A percentile compares a stretch with the other conserved stretches of the same genome.
Conservation (phyloP, 2,797 vertebrate species). For the Microhierax caerulescens region DNA sequence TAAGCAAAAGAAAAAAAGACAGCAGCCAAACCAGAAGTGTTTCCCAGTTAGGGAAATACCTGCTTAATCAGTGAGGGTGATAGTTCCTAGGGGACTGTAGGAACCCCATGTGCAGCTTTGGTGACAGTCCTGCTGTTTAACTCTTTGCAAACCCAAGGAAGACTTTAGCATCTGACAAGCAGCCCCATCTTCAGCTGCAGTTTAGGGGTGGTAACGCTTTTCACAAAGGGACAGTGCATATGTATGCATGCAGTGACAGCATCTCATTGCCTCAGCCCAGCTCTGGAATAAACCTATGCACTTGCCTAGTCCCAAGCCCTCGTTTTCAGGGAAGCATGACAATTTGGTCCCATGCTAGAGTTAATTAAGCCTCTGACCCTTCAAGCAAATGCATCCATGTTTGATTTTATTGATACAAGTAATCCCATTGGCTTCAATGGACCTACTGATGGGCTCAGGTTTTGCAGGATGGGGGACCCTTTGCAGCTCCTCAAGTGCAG, state of each 20-base stretch:
- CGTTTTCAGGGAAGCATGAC: rapidly evolving
- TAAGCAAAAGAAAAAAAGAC: not conserved
- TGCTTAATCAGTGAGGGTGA: not conserved
- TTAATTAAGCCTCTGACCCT: not conserved
- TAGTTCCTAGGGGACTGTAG: not conserved
- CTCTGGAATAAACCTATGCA: rapidly evolving
- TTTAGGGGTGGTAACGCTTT: rapidly evolving
- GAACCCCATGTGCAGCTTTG: not conserved
- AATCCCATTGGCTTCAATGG: rapidly evolving
- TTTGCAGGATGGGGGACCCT: not conserved
- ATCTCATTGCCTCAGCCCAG: not conserved
- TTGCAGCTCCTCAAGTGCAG: not conserved
- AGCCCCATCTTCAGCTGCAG: not conserved
- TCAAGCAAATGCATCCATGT: rapidly evolving
- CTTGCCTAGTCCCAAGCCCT: not conserved
- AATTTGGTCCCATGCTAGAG: not conserved
- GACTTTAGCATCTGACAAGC: rapidly evolving
- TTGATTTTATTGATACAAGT: not conserved
- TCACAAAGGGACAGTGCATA: not conserved
- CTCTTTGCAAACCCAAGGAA: not conserved
- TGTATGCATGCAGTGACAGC: rapidly evolving
- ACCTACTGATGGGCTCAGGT: rapidly evolving
- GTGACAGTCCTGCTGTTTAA: not conserved
- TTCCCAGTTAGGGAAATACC: not conserved
- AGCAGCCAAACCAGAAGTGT: constrained; percentile 9